Percentiles rank a stretch among this genome's conserved stretches.
Conservation (phyloP, 1,140 invertebrate species). For the Bombus balteatus region DNA sequence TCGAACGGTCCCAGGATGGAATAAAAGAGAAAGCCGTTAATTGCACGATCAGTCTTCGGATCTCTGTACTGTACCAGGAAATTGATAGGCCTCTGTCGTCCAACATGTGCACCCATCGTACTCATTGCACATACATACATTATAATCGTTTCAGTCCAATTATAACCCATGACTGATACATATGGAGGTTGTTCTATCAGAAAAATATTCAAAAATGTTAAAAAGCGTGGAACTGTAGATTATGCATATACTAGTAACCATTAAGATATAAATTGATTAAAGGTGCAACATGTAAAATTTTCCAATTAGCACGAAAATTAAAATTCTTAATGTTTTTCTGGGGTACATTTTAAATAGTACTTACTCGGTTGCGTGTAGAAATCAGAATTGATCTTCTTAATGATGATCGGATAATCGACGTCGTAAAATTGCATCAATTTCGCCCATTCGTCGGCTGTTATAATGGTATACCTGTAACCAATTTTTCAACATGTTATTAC, state of each 20-base stretch:
- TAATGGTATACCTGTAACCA: constrained; percentile 73
- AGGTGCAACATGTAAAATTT: no score
- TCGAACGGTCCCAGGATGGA: constrained; percentile 63
- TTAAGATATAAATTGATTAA: no score
- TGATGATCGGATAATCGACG: constrained; percentile 72
- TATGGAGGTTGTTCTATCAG: no score
- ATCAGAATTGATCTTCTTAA: constrained; percentile 64
- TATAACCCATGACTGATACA: background rate
- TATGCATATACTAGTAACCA: no score
- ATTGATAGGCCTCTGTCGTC: constrained; percentile 50
- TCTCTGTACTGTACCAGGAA: constrained; percentile 38
- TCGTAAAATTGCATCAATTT: constrained; percentile 77
- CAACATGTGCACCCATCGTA: constrained; percentile 3
- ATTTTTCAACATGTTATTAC: background rate
- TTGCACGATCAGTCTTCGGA: constrained; percentile 60
- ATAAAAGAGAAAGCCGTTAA: constrained; percentile 73
- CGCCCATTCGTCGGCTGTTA: constrained; percentile 76
- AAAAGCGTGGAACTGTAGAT: no score
- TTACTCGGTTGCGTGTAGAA: constrained; percentile 72
- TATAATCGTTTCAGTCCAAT: constrained; percentile 13
- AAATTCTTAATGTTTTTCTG: no score
- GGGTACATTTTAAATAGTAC: constrained; percentile 24
- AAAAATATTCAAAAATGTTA: no score
- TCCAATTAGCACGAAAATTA: no score
- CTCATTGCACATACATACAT: background rate